phyloP scores from a whole-genome alignment of 2,888 invertebrate genomes.

The Drosophila peninsularis region DNA sequence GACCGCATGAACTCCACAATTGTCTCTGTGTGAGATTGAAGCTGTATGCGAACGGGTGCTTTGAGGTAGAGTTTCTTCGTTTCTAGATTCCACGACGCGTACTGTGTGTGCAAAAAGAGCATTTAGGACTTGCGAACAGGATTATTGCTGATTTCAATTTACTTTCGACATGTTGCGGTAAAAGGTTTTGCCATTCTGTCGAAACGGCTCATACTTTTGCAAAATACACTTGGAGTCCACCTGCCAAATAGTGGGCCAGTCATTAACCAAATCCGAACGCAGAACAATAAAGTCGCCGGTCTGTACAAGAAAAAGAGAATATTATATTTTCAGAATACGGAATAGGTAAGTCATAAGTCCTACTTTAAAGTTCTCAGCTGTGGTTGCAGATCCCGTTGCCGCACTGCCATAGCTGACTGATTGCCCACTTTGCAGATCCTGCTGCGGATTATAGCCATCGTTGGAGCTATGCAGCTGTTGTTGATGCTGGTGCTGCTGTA shows the following conservation, averaged over 20 bases:
- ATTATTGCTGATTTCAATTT: slow-evolving; percentile 66
- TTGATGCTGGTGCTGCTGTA: slow-evolving; percentile 59
- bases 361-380: slow-evolving; percentile 83
- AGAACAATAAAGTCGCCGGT: slow-evolving; percentile 95
- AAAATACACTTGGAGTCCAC: slow-evolving; percentile 93
- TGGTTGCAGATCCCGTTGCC: slow-evolving; percentile 60
- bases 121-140: neutral
- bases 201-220: slow-evolving; percentile 93
- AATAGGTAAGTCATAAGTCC: neutral
- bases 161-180: slow-evolving; percentile 95
- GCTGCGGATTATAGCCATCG: slow-evolving; percentile 78
- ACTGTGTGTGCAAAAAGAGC: slow-evolving; percentile 85
- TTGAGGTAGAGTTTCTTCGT: slow-evolving; percentile 92
- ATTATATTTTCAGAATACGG: too few species aligned
- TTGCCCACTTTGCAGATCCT: slow-evolving; percentile 69
- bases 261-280: slow-evolving; percentile 91
- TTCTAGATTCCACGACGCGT: slow-evolving; percentile 93
- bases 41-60: slow-evolving; percentile 90
- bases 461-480: slow-evolving; percentile 51
- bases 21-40: slow-evolving; percentile 91
- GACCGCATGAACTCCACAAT: slow-evolving; percentile 92
- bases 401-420: slow-evolving; percentile 71
- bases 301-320: slow-evolving; percentile 85
- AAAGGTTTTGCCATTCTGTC: slow-evolving; percentile 91
- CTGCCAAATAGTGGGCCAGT: slow-evolving; percentile 95